Percentiles rank a stretch among this genome's conserved stretches.
phyloP scores from a whole-genome alignment of 2,888 invertebrate genomes.

The Amiota mariae region DNA sequence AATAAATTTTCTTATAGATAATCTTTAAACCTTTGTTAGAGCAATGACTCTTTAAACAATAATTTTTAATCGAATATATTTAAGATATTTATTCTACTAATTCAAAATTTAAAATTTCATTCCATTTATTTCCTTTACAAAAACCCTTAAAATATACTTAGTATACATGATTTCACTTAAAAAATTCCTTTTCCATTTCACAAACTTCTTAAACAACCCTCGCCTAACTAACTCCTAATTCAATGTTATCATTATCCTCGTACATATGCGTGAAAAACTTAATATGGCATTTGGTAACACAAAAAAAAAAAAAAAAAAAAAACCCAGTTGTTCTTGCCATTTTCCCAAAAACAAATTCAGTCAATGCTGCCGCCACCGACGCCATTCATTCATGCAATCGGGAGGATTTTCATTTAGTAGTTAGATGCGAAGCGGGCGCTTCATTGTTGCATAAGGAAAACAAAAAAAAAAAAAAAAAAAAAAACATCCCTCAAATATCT shows the following conservation, averaged over 20 bases:
- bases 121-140: too few species aligned
- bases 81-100: too few species aligned
- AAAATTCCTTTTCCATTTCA: too few species aligned
- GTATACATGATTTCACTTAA: too few species aligned
- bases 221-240: background rate
- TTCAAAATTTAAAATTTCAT: too few species aligned
- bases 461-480: slow-evolving; percentile 43
- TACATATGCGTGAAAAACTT: slow-evolving; percentile 60
- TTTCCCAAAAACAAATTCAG: background rate
- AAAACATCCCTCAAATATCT: slow-evolving; percentile 61
- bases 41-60: too few species aligned
- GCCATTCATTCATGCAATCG: slow-evolving; percentile 40
- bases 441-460: slow-evolving; percentile 27
- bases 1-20: too few species aligned
- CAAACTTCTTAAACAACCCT: too few species aligned
- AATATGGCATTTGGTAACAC: slow-evolving; percentile 60
- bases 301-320: slow-evolving; percentile 51
- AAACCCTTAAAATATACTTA: too few species aligned
- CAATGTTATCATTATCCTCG: slow-evolving; percentile 22
- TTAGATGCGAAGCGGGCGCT: background rate
- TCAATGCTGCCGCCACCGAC: background rate
- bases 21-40: too few species aligned
- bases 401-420: slow-evolving; percentile 56
- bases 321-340: background rate
- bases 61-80: too few species aligned